phyloP scores from a whole-genome alignment of 2,797 vertebrate species.

The Tinamus major region DNA sequence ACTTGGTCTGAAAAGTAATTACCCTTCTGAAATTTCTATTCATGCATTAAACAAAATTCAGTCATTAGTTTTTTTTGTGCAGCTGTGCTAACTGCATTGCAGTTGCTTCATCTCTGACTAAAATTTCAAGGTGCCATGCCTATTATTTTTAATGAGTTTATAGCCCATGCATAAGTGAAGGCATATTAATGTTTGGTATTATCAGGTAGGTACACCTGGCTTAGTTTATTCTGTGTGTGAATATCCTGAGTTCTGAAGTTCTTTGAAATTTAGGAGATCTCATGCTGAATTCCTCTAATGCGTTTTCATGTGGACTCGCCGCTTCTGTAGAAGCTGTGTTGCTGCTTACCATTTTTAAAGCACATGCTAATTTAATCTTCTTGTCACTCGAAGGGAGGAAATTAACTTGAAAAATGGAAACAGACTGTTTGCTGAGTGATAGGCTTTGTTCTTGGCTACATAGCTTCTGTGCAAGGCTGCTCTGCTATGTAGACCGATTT shows the following conservation, averaged over 20 bases:
- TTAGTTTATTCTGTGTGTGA: neutral
- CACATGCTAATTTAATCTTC: neutral
- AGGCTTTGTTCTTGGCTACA: neutral
- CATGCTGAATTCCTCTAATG: neutral
- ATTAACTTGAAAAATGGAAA: neutral
- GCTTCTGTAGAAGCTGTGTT: neutral
- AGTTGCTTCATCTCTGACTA: neutral
- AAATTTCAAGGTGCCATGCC: neutral
- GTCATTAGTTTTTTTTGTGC: neutral
- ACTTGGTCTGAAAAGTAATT: neutral
- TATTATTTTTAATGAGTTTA: neutral
- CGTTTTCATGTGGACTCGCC: neutral
- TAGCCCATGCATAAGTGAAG: neutral
- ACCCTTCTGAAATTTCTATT: neutral
- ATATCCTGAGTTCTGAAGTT: neutral
- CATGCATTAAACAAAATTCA: neutral
- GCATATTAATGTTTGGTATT: neutral
- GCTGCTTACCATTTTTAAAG: neutral
- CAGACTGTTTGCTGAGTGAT: neutral
- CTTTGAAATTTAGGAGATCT: neutral
- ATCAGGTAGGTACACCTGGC: neutral
- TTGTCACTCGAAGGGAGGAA: neutral
- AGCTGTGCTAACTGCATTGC: neutral
- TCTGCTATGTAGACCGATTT: neutral
- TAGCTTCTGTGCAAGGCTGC: neutral